phyloP scores from a whole-genome alignment of 2,888 invertebrate genomes.

The Yponomeuta malinellus region DNA sequence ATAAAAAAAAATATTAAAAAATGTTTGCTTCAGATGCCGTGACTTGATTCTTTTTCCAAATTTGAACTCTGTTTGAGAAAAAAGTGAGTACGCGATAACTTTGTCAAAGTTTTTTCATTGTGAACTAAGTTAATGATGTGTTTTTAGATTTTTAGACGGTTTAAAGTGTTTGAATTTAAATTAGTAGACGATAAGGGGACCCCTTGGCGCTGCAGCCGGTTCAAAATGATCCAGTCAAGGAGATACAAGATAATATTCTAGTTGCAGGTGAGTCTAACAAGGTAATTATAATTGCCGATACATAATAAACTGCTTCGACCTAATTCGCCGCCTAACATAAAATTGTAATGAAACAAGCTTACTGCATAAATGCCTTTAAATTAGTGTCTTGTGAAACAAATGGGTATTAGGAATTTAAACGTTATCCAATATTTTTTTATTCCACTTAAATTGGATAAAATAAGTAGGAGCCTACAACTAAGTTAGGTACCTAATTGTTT shows the following conservation, averaged over 20 bases:
- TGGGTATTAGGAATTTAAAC: background rate
- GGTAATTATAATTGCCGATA: background rate
- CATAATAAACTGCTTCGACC: slow-evolving; percentile 9
- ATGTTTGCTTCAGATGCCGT: no score
- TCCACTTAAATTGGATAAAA: no score
- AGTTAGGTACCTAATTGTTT: no score
- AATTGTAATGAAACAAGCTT: background rate
- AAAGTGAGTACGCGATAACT: background rate
- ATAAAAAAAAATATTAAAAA: no score
- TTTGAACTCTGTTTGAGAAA: background rate
- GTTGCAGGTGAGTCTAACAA: slow-evolving; percentile 3
- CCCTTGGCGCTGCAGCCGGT: background rate
- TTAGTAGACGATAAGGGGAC: slow-evolving; percentile 7
- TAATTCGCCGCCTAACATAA: background rate
- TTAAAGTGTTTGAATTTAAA: slow-evolving; percentile 6
- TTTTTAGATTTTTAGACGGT: background rate
- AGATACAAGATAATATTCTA: slow-evolving; percentile 10
- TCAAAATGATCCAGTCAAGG: slow-evolving; percentile 14
- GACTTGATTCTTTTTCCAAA: background rate
- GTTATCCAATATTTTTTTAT: no score
- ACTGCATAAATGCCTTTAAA: background rate
- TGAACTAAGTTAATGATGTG: background rate
- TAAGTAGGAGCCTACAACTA: no score
- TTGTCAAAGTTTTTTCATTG: background rate
- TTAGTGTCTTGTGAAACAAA: background rate